phyloP scores from a whole-genome alignment of 2,113 vertebrate genomes.

The Pelecanus crispus region DNA sequence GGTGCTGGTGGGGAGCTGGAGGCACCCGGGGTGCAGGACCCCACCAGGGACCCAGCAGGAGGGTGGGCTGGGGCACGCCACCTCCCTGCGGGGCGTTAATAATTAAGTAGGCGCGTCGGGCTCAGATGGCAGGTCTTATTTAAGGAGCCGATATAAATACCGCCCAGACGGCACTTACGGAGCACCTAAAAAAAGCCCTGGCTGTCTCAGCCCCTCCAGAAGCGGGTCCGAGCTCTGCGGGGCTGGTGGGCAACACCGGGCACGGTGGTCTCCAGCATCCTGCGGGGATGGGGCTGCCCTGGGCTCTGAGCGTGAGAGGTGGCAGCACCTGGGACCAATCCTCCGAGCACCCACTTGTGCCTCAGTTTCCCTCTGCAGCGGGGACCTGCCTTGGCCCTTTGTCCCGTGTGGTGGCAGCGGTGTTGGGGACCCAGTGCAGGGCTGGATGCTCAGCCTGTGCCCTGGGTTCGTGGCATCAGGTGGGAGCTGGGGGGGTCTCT shows the following conservation, averaged over 20 bases:
- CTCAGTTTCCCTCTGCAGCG: neutral
- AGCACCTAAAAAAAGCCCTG: slow-evolving; percentile 48
- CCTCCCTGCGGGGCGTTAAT: slow-evolving; percentile 39
- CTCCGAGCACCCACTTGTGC: fast-evolving
- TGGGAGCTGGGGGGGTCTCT: neutral
- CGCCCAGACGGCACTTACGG: slow-evolving; percentile 55
- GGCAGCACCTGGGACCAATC: neutral
- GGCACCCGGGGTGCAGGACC: neutral
- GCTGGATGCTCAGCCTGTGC: neutral
- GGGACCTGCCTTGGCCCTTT: neutral
- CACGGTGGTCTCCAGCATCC: neutral
- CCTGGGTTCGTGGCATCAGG: neutral
- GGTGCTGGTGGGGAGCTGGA: neutral
- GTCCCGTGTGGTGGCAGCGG: neutral
- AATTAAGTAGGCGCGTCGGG: slow-evolving; percentile 56
- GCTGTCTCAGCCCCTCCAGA: neutral
- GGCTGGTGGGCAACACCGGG: neutral
- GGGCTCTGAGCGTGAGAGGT: neutral
- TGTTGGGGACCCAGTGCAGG: neutral
- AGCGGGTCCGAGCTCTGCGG: neutral
- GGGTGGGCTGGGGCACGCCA: neutral
- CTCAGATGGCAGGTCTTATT: slow-evolving; percentile 62
- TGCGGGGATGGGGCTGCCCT: fast-evolving
- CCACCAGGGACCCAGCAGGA: neutral
- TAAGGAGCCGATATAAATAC: slow-evolving; percentile 61